Evolutionary conservation across 2,797 vertebrate genomes (phyloP).

Genomic region (Lates japonicus): DNA sequence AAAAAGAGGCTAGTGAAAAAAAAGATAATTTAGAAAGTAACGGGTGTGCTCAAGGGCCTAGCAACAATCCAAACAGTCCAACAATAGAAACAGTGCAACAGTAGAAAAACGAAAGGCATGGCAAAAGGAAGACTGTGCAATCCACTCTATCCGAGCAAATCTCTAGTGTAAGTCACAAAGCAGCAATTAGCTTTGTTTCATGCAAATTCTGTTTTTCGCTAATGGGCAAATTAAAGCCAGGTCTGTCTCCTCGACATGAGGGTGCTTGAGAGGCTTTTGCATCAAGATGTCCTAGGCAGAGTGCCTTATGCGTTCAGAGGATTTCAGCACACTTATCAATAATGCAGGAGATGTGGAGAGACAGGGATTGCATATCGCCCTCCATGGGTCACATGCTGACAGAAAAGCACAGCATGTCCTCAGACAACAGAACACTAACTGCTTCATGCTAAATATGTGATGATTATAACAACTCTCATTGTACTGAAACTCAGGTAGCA

Average conservation of each 20-base stretch:
- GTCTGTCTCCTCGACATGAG: slow-evolving; percentile 57
- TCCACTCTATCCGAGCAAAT: slow-evolving; percentile 19
- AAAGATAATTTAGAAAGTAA: slow-evolving; percentile 55
- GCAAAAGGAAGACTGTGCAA: slow-evolving; percentile 22
- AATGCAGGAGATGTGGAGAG: slow-evolving; percentile 83
- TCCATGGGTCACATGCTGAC: slow-evolving; percentile 75
- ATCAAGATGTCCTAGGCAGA: slow-evolving; percentile 70
- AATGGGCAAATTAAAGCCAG: slow-evolving; percentile 71
- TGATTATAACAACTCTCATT: slow-evolving; percentile 19
- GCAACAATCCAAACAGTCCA: slow-evolving; percentile 81
- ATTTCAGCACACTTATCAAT: slow-evolving; percentile 83
- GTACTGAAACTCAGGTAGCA: slow-evolving; percentile 14
- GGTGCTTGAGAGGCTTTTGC: slow-evolving; percentile 69
- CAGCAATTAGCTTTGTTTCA: slow-evolving; percentile 56
- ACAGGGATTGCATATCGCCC: slow-evolving; percentile 77
- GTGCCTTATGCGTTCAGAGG: slow-evolving; percentile 63
- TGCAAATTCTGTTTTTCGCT: slow-evolving; percentile 53
- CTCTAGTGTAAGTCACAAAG: slow-evolving; percentile 22
- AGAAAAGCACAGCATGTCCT: slow-evolving; percentile 80
- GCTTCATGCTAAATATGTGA: slow-evolving; percentile 53
- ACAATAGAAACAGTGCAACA: slow-evolving; percentile 68
- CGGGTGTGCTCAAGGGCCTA: slow-evolving; percentile 60
- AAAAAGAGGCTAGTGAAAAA: slow-evolving; percentile 40
- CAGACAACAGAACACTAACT: slow-evolving; percentile 57
- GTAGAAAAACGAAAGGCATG: slow-evolving; percentile 58